Evolutionary conservation across 2,888 invertebrate species (phyloP).

Genomic region (Drosophila kambysellisi): DNA sequence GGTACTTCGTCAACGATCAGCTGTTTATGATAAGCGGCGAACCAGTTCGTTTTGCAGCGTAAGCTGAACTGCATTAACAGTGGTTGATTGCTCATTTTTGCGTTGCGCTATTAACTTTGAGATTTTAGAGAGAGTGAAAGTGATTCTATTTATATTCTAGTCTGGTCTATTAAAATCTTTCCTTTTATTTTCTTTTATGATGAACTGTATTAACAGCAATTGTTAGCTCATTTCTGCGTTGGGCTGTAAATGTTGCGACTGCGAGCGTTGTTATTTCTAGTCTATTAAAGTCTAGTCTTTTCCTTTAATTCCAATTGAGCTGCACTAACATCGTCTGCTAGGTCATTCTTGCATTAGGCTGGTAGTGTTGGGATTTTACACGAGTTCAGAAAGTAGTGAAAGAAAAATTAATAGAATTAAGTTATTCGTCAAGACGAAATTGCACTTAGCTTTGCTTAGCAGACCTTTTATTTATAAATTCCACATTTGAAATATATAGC

Average conservation of each 20-base stretch:
- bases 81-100: not conserved
- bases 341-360: not conserved
- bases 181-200: too few relatives aligned
- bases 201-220: constrained; percentile 1
- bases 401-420: not conserved
- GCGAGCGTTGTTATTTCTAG: too few relatives aligned
- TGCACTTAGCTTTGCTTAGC: too few relatives aligned
- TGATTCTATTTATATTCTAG: not conserved
- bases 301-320: not conserved
- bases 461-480: not conserved
- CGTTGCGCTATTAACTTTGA: too few relatives aligned
- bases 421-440: not conserved
- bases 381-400: not conserved
- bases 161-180: too few relatives aligned
- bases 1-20: constrained; percentile 23
- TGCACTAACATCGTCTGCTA: constrained; percentile 6
- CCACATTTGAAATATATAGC: not conserved
- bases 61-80: constrained; percentile 6
- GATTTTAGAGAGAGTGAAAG: not conserved
- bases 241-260: too few relatives aligned
- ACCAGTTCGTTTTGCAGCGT: not conserved
- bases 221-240: not conserved
- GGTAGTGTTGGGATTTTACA: not conserved
- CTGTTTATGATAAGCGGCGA: constrained; percentile 46
- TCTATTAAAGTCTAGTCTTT: not conserved